These are phyloP conservation scores for Ormia ochracea DNA, from an alignment of 2,888 invertebrate species.

Conservation along the genomic window DNA sequence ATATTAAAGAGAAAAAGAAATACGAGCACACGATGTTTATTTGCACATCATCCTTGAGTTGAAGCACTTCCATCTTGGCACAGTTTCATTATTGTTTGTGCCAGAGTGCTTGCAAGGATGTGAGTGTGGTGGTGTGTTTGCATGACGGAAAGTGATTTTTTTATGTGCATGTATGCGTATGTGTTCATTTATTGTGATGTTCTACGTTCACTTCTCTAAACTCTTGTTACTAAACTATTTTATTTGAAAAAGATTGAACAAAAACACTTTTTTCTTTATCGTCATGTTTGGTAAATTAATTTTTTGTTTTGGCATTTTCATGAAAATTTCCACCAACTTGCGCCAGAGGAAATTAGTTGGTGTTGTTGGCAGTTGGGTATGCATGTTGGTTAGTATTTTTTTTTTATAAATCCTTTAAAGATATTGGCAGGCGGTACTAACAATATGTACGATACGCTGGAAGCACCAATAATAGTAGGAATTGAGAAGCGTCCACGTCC, in stretches of 20 bases:
- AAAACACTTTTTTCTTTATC: slow-evolving; percentile 30
- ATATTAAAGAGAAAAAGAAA: not conserved
- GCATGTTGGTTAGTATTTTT: not conserved
- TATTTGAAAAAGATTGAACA: slow-evolving; percentile 42
- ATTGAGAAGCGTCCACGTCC: too few relatives aligned
- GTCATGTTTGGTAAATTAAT: not conserved
- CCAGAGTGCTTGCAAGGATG: not conserved
- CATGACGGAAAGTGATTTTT: not conserved
- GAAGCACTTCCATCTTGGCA: slow-evolving; percentile 55
- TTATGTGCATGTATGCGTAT: not conserved
- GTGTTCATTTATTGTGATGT: not conserved
- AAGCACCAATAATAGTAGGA: too few relatives aligned
- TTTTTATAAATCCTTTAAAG: too few relatives aligned
- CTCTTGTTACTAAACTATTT: slow-evolving; percentile 28
- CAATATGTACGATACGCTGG: too few relatives aligned
- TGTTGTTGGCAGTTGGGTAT: not conserved
- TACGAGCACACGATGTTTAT: slow-evolving; percentile 45
- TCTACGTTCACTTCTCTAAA: slow-evolving; percentile 39
- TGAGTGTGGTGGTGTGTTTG: not conserved
- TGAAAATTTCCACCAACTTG: slow-evolving; percentile 4
- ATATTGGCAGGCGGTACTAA: too few relatives aligned
- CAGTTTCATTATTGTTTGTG: slow-evolving; percentile 37
- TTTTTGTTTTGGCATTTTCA: not conserved
- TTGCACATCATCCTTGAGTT: slow-evolving; percentile 53
- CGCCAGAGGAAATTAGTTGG: slow-evolving; percentile 37